A percentile compares a stretch with the other conserved stretches of the same genome.
Evolutionary conservation across 2,888 invertebrate species (phyloP).

Genomic region (Elysia crispata): DNA sequence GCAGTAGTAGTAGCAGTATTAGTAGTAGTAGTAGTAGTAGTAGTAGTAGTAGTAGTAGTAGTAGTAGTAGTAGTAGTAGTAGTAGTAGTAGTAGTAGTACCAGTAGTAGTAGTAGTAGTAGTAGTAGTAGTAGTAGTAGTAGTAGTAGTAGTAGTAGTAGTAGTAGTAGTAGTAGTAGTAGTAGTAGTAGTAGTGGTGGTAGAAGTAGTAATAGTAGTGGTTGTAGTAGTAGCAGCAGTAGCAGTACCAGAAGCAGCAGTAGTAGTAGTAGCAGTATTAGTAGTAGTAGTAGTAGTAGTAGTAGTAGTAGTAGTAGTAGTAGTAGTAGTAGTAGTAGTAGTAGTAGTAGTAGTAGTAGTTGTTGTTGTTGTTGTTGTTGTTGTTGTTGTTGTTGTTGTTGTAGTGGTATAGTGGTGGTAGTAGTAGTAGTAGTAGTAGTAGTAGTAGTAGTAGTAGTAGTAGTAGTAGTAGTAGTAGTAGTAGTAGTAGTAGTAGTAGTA

Average conservation of each 20-base stretch:
- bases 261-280: no score
- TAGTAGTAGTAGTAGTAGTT: constrained; percentile 17
- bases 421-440: background rate
- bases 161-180: constrained; percentile 6
- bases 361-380: no score
- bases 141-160: constrained; percentile 34
- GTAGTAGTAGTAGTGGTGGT: constrained; percentile 32
- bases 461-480: background rate
- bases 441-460: background rate
- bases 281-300: constrained; percentile 29
- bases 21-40: no score
- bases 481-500: background rate
- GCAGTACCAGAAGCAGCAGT: no score
- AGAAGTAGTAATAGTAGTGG: no score
- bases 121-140: constrained; percentile 31
- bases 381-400: no score
- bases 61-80: constrained; percentile 15
- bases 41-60: constrained; percentile 4
- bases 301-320: constrained; percentile 32
- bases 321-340: constrained; percentile 24
- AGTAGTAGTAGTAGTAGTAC: constrained; percentile 34
- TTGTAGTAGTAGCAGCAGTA: no score
- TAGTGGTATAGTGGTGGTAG: no score
- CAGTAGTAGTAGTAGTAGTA: constrained; percentile 29
- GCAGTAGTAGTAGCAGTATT: no score